Evolutionary conservation across 2,888 invertebrate species (phyloP).

Genomic region (Cerceris ruficornis): DNA sequence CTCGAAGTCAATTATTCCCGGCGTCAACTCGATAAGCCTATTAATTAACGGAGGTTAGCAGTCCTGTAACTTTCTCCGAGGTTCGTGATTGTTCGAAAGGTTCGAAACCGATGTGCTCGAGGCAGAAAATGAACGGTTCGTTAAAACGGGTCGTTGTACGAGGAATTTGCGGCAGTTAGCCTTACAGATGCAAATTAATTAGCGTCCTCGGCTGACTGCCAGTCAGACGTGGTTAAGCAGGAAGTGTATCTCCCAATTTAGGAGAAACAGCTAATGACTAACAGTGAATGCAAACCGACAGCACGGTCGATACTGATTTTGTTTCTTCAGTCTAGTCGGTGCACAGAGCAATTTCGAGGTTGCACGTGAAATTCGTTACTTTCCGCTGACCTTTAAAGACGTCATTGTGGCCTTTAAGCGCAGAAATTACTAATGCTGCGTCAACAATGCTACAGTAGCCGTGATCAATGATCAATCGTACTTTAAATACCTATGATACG

Average conservation of each 20-base stretch:
- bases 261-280: constrained; percentile 17
- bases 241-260: constrained; percentile 23
- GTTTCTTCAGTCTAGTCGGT: background rate
- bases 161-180: constrained; percentile 24
- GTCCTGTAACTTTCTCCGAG: constrained; percentile 40
- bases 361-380: constrained; percentile 3
- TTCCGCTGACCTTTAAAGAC: constrained; percentile 11
- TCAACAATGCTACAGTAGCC: constrained; percentile 16
- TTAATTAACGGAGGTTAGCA: constrained; percentile 50
- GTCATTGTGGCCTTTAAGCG: constrained; percentile 35
- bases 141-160: constrained; percentile 41
- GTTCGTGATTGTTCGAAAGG: constrained; percentile 43
- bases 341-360: constrained; percentile 1
- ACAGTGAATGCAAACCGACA: background rate
- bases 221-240: constrained; percentile 6
- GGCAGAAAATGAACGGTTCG: constrained; percentile 31
- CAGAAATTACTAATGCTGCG: constrained; percentile 20
- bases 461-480: constrained; percentile 1
- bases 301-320: background rate
- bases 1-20: constrained; percentile 41
- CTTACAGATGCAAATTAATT: constrained; percentile 53
- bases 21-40: constrained; percentile 35
- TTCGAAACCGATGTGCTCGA: constrained; percentile 19
- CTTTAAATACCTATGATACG: constrained; percentile 10
- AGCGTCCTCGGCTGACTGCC: constrained; percentile 7